Conservation (phyloP, 2,797 vertebrate species). For the Hydrolagus colliei region DNA sequence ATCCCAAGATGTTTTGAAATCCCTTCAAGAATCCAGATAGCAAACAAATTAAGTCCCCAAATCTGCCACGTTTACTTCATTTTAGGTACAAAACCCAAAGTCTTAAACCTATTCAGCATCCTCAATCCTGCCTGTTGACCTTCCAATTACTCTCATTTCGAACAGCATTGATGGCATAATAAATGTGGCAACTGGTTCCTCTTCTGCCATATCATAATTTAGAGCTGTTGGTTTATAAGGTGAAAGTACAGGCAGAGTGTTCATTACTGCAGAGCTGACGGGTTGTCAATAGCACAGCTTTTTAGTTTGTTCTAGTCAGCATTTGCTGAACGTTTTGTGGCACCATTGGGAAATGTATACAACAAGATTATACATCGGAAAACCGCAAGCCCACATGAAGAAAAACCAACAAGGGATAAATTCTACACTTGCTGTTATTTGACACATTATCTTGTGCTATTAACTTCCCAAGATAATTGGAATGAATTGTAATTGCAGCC, state of each 20-base stretch:
- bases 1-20: slow-evolving; percentile 44
- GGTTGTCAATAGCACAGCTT: slow-evolving; percentile 78
- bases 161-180: slow-evolving; percentile 70
- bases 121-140: slow-evolving; percentile 64
- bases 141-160: slow-evolving; percentile 74
- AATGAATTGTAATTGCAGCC: slow-evolving; percentile 85
- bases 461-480: slow-evolving; percentile 93
- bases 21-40: too few species aligned
- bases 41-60: background rate
- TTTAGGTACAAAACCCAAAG: background rate
- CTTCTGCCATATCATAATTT: slow-evolving; percentile 69
- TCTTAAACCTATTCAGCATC: slow-evolving; percentile 61
- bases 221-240: slow-evolving; percentile 65
- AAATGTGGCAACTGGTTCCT: slow-evolving; percentile 64
- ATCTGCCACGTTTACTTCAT: background rate
- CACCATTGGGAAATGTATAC: slow-evolving; percentile 85
- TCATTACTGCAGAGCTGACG: slow-evolving; percentile 78
- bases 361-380: slow-evolving; percentile 87
- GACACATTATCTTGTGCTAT: slow-evolving; percentile 87
- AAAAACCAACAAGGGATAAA: slow-evolving; percentile 75
- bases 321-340: slow-evolving; percentile 81
- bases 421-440: slow-evolving; percentile 82
- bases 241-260: slow-evolving; percentile 68
- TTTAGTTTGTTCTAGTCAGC: slow-evolving; percentile 82
- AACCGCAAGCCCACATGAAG: slow-evolving; percentile 73